These are phyloP conservation scores for Dicranocentrus wangi DNA, from an alignment of 2,888 invertebrate genomes.

Conservation along the genomic window DNA sequence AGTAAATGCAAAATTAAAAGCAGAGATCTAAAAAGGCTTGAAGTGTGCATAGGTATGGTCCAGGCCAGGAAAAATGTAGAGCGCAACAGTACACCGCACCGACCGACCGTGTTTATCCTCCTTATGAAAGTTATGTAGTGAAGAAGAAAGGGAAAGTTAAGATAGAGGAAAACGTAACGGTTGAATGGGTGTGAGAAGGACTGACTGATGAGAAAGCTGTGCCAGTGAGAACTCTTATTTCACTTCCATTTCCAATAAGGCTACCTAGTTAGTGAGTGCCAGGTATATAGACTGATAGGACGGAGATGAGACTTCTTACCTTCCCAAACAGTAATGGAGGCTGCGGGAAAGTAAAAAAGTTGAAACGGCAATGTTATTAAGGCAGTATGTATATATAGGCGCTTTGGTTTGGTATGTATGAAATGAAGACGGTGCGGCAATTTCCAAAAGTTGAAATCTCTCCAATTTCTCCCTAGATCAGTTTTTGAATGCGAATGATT, in stretches of 20 bases:
- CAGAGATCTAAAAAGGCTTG: no score
- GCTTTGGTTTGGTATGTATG: background rate
- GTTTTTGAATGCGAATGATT: constrained; percentile 32
- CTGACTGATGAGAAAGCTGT: background rate
- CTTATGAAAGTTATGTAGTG: constrained; percentile 5
- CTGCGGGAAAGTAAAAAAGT: background rate
- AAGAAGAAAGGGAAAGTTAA: background rate
- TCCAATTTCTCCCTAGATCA: constrained; percentile 17
- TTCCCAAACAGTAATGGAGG: background rate
- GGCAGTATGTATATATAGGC: background rate
- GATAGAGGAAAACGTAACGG: background rate
- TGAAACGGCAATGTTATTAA: background rate
- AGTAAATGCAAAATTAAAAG: no score
- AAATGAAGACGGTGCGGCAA: constrained; percentile 7
- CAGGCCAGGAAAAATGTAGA: no score
- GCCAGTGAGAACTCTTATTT: background rate
- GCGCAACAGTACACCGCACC: no score
- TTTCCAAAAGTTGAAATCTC: constrained; percentile 35
- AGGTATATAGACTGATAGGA: no score
- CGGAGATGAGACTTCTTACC: background rate
- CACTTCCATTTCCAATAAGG: background rate
- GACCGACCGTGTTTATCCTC: no score
- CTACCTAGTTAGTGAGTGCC: no score
- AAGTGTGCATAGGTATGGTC: no score
- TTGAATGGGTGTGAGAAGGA: background rate